Evolutionary conservation across 2,888 invertebrate species (phyloP), one percentile per base, ranked within the genome.

Genomic region (Parnassius orleans): DNA sequence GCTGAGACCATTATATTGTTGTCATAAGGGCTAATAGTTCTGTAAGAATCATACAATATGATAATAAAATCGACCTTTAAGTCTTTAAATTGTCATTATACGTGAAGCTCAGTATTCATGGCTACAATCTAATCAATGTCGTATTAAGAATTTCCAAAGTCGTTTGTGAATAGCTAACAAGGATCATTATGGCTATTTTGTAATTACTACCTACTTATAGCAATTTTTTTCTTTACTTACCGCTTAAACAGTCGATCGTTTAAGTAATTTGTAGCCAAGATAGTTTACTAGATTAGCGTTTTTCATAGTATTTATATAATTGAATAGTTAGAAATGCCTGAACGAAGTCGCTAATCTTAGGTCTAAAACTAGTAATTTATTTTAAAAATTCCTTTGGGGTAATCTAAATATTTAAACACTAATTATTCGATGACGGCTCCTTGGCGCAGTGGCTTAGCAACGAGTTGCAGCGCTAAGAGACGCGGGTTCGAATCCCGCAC

Each of bases 1-100:
- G 73, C 65, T 61, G 69, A 72, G 71, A 78, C 87, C 90, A 90
- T 91, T 91, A 91, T 73, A 72, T 73, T 79, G 80, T 90, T 90
- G 90, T 89, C 90, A 86, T 90, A 90, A 89, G 90, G 86, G 86
- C 85, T 91, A 90, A 91, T 91, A 90, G 90, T 80, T 85, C 86
- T 77, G 78, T 79, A 84, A 90, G 91, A 91, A 89, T 87, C 90
- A 87, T 90, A 91, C 86, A 85, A 87, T 86, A 90, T 84, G 87
- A 88, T 90, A 91, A 90, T 89, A 89, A 91, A 90, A 88, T 85
- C 86, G 84, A 88, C 86, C 89, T 91, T 87, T 86, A 85, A 81
- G 90, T 90, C 90, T 91, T 91, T 90, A 91, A 91, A 90, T 89
- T 87, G 87, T 88, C 91, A 87, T 91, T 91, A 90, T 78, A 75